Evolutionary conservation across 2,888 invertebrate species (phyloP).

Genomic region (Belgica antarctica): DNA sequence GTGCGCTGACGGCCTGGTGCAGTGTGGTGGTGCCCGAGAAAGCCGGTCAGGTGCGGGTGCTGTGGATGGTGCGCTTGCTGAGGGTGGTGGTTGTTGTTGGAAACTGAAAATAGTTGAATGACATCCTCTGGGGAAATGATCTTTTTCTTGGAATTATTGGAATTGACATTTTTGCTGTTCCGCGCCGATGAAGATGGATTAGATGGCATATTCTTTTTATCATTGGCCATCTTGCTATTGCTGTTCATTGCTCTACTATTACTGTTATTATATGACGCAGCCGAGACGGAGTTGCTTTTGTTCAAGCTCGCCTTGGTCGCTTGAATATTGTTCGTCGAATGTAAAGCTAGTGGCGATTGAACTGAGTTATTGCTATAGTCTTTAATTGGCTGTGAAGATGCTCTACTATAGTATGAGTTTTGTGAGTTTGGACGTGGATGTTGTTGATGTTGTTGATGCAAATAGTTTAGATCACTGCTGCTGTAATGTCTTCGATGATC

Average conservation of each 20-base stretch:
- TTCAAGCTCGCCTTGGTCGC: slow-evolving; percentile 19
- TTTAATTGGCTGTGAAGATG: slow-evolving; percentile 40
- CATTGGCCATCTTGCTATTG: slow-evolving; percentile 40
- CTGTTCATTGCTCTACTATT: slow-evolving; percentile 38
- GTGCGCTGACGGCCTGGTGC: slow-evolving; percentile 49
- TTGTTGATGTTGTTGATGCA: slow-evolving; percentile 30
- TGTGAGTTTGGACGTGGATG: slow-evolving; percentile 37
- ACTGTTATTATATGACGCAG: slow-evolving; percentile 15
- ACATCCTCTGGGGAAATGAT: slow-evolving; percentile 78
- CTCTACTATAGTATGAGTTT: slow-evolving; percentile 41
- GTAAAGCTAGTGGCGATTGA: slow-evolving; percentile 39
- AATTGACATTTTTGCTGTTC: slow-evolving; percentile 40
- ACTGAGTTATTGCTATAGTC: slow-evolving; percentile 40
- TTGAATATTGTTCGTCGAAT: slow-evolving; percentile 41
- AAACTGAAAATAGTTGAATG: slow-evolving; percentile 57
- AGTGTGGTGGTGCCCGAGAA: slow-evolving; percentile 32
- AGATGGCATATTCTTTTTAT: slow-evolving; percentile 34
- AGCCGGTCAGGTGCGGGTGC: slow-evolving; percentile 38
- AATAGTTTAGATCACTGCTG: slow-evolving; percentile 41
- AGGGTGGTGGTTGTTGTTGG: slow-evolving; percentile 1
- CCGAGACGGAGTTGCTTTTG: not conserved
- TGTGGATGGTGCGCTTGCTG: slow-evolving; percentile 47
- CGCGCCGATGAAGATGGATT: slow-evolving; percentile 13
- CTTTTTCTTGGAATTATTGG: slow-evolving; percentile 62
- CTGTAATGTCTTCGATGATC: slow-evolving; percentile 39